Evolutionary conservation across 2,797 vertebrate species (phyloP).

Genomic region (Rousettus madagascariensis): DNA sequence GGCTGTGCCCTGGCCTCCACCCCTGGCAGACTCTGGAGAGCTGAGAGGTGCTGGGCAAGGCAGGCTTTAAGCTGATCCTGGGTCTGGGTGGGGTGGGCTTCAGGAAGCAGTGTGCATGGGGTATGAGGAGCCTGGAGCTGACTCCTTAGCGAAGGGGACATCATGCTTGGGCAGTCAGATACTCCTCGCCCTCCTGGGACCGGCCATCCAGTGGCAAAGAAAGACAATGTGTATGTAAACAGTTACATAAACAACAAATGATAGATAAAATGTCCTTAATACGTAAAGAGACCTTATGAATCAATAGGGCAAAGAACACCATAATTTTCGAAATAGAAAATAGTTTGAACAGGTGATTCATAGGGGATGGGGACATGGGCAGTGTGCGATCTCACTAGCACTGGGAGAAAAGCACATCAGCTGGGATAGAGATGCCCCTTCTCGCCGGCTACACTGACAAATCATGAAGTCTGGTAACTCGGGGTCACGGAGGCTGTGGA

Average conservation of each 20-base stretch:
- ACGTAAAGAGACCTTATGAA: not conserved
- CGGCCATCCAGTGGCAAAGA: not conserved
- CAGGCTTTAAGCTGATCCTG: not conserved
- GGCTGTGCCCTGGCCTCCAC: not conserved
- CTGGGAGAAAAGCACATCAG: not conserved
- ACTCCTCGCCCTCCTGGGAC: not conserved
- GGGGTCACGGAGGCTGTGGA: not conserved
- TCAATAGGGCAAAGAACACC: not conserved
- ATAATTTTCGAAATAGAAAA: not conserved
- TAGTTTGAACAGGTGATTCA: rapidly evolving
- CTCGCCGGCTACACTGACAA: rapidly evolving
- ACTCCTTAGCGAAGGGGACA: not conserved
- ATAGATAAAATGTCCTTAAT: not conserved
- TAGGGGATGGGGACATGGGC: not conserved
- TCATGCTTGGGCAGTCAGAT: too few species aligned
- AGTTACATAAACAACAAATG: not conserved
- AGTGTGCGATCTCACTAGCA: rapidly evolving
- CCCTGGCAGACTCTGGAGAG: not conserved
- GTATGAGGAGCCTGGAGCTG: not conserved
- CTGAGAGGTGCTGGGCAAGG: not conserved
- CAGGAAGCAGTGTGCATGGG: not conserved
- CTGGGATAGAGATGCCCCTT: rapidly evolving
- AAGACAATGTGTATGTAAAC: too few species aligned
- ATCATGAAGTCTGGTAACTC: rapidly evolving
- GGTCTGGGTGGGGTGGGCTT: not conserved